Evolutionary conservation across 2,797 vertebrate species (phyloP).

Genomic region (Chaetodon trifasciatus): DNA sequence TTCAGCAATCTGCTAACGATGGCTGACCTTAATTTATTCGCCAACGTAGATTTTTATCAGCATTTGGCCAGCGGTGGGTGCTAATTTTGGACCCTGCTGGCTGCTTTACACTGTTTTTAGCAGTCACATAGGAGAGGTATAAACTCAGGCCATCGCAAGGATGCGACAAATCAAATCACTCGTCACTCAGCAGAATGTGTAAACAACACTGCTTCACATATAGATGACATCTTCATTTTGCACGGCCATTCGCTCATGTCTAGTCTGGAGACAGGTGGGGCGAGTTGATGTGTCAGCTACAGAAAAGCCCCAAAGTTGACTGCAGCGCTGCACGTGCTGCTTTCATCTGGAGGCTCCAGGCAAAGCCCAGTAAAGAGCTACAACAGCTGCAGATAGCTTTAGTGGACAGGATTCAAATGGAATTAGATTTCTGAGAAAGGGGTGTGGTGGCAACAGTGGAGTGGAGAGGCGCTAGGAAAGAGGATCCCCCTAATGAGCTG

Average conservation of each 20-base stretch:
- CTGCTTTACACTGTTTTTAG: neutral
- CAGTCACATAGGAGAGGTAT: neutral
- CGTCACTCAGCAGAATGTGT: neutral
- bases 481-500: neutral
- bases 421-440: conserved; percentile 75
- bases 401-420: conserved; percentile 25
- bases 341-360: conserved; percentile 23
- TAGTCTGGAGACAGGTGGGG: conserved; percentile 6
- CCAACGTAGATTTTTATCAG: too few species aligned
- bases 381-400: conserved; percentile 68
- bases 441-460: neutral
- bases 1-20: too few species aligned
- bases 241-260: conserved; percentile 2
- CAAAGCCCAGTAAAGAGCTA: conserved; percentile 40
- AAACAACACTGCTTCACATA: neutral
- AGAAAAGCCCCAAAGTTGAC: conserved; percentile 11
- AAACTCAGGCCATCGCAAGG: neutral
- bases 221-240: conserved; percentile 8
- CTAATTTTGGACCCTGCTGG: neutral
- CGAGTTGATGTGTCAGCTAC: neutral
- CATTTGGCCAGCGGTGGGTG: too few species aligned
- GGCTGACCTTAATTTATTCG: too few species aligned
- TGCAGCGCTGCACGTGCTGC: conserved; percentile 56
- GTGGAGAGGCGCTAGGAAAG: conserved; percentile 3
- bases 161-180: neutral